phyloP scores from a whole-genome alignment of 2,888 invertebrate genomes.

The Scaptomyza cyrtandrae region DNA sequence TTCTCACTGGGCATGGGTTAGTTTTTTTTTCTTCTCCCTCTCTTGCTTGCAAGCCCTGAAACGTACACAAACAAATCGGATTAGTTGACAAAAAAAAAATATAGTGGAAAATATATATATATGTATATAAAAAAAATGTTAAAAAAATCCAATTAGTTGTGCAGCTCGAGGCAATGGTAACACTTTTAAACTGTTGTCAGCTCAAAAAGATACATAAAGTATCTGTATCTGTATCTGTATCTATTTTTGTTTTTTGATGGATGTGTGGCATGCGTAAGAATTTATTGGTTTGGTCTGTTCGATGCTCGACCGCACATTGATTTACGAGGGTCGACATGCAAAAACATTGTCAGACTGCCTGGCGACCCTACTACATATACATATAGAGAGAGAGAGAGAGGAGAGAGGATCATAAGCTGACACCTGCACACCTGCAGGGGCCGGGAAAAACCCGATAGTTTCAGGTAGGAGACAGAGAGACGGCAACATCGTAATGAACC shows the following conservation, averaged over 20 bases:
- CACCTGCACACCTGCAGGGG: constrained; percentile 60
- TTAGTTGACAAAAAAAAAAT: constrained; percentile 73
- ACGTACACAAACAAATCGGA: constrained; percentile 77
- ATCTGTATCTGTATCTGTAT: constrained; percentile 27
- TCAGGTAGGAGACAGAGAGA: constrained; percentile 26
- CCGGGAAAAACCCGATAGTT: constrained; percentile 55
- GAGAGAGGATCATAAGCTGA: constrained; percentile 41
- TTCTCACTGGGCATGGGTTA: constrained; percentile 34
- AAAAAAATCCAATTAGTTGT: constrained; percentile 76
- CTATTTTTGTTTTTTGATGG: constrained; percentile 59
- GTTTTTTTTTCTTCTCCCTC: constrained; percentile 9
- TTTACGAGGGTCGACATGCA: constrained; percentile 68
- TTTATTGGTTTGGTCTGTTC: constrained; percentile 69
- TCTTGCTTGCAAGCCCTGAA: constrained; percentile 32
- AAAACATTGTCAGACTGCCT: constrained; percentile 61
- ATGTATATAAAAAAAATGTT: no score
- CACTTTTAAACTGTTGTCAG: constrained; percentile 64
- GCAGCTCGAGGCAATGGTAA: constrained; percentile 66
- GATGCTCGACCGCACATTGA: constrained; percentile 65
- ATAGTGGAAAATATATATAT: neutral
- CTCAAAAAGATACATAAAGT: constrained; percentile 36
- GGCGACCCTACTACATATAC: constrained; percentile 66
- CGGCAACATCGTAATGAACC: constrained; percentile 66
- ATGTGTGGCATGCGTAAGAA: constrained; percentile 80
- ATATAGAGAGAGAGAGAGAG: neutral